Base-by-base conservation (phyloP, 2,888 invertebrate genomes). In the Trichopria drosophilae region DNA sequence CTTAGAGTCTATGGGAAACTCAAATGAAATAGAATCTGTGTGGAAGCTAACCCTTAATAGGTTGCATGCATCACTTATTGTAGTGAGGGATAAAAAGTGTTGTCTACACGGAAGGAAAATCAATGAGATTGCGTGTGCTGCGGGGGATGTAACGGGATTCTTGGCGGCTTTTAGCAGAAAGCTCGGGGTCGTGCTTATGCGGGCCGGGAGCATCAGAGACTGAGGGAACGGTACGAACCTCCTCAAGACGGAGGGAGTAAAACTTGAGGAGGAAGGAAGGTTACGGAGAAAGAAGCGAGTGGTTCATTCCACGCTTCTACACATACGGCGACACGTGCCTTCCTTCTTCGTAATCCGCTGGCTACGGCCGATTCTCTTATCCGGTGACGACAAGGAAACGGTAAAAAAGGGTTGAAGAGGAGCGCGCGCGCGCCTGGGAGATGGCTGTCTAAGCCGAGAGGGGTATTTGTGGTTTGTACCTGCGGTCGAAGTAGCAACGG, bases 61-160 rank as follows among this genome's bases (percentile, higher is more conserved):
- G n/a, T n/a, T n/a, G n/a, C n/a, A n/a, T n/a, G n/a, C n/a, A n/a
- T n/a, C n/a, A n/a, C n/a, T n/a, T n/a, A n/a, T n/a, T n/a, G n/a
- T n/a, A n/a, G n/a, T n/a, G n/a, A n/a, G n/a, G n/a, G n/a, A n/a
- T n/a, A n/a, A n/a, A n/a, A n/a, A n/a, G n/a, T n/a, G n/a, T n/a
- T n/a, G n/a, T n/a, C n/a, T n/a, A n/a, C n/a, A n/a, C 59, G 61
- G 63, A 66, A 59, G 59, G 63, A 61, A 65, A 68, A 68, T 63
- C 65, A 62, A 63, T 63, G 61, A 36, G 60, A 65, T 67, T 62
- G 66, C 62, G 61, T 60, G 66, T n/a, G n/a, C n/a, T n/a, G n/a
- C 60, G 50, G 54, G 59, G 63, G 55, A 57, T 53, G 59, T 68
- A 69, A 67, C 68, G 65, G 67, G 57, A 67, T 62, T 64, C 55